Conservation (phyloP, 2,888 invertebrate species). For the Cheilosia vernalis region DNA sequence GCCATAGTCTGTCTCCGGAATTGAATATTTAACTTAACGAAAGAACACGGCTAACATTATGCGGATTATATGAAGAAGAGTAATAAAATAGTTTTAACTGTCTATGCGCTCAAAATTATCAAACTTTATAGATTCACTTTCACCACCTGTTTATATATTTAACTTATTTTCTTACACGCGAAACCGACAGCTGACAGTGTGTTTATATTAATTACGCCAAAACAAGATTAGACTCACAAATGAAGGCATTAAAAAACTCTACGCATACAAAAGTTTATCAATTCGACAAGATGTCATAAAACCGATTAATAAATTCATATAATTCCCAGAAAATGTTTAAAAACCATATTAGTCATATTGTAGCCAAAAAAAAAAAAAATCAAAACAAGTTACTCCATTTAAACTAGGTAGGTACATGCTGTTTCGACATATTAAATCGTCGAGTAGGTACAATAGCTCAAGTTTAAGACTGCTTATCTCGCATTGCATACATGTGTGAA, state of each 20-base stretch:
- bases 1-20: too few species aligned
- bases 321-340: not conserved
- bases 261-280: not conserved
- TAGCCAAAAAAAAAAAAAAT: not conserved
- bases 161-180: too few species aligned
- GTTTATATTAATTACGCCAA: not conserved
- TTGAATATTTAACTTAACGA: too few species aligned
- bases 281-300: constrained; percentile 12
- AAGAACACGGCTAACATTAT: too few species aligned
- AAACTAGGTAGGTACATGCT: not conserved
- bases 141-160: too few species aligned
- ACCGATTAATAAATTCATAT: not conserved
- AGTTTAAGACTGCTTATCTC: constrained; percentile 24
- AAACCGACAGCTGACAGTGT: not conserved
- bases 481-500: not conserved
- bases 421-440: constrained; percentile 25
- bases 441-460: constrained; percentile 11
- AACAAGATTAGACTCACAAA: not conserved
- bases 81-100: too few species aligned
- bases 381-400: not conserved
- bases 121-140: too few species aligned
- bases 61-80: too few species aligned
- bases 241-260: not conserved
- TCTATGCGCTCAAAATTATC: too few species aligned
- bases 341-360: not conserved